Conservation (phyloP, 2,888 invertebrate genomes). For the Xanthorhoe designata region DNA sequence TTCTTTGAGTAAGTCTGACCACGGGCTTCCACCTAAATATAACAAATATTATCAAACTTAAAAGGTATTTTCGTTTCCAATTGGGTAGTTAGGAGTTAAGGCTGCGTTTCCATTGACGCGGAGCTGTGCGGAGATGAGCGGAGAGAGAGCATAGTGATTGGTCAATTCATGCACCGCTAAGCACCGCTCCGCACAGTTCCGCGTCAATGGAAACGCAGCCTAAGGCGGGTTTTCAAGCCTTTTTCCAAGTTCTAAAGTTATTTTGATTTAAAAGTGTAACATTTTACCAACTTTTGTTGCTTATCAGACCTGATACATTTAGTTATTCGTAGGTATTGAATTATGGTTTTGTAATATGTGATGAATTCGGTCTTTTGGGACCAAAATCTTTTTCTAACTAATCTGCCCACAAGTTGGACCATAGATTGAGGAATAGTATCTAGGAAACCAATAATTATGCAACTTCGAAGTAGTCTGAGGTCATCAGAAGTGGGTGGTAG, state of each 20-base stretch:
- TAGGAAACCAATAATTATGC: slow-evolving; percentile 34
- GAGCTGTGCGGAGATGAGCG: too few relatives aligned
- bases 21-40: slow-evolving; percentile 69
- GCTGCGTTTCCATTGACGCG: too few relatives aligned
- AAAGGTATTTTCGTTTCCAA: neutral
- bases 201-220: too few relatives aligned
- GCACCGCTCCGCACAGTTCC: too few relatives aligned
- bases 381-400: neutral
- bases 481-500: slow-evolving; percentile 39
- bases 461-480: slow-evolving; percentile 39
- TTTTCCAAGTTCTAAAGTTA: too few relatives aligned
- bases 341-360: neutral
- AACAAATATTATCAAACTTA: neutral
- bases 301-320: too few relatives aligned
- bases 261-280: too few relatives aligned
- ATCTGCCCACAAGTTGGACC: slow-evolving; percentile 74
- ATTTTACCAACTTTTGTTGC: too few relatives aligned
- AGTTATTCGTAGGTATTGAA: neutral
- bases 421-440: slow-evolving; percentile 12
- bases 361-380: neutral
- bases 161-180: too few relatives aligned
- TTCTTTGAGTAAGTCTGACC: slow-evolving; percentile 88
- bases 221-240: too few relatives aligned
- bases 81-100: too few relatives aligned
- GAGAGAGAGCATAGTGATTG: too few relatives aligned